Conservation (phyloP, 2,113 vertebrate species). For the Panurus biarmicus region DNA sequence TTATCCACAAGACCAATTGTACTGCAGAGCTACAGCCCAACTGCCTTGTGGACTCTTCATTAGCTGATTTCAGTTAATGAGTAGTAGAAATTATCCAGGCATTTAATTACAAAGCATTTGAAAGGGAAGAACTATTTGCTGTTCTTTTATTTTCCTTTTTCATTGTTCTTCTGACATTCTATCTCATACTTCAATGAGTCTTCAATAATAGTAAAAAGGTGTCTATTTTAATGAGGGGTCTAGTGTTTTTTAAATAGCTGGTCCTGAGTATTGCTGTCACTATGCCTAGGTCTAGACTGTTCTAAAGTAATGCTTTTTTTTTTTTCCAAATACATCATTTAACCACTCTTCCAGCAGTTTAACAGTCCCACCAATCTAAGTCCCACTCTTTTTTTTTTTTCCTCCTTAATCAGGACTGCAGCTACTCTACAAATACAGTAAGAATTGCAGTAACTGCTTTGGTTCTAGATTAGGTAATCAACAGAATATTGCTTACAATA, state of each 20-base stretch:
- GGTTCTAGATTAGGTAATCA: not conserved
- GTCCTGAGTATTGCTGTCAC: not conserved
- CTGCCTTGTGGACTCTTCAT: not conserved
- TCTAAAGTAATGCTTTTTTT: not conserved
- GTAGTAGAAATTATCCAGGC: not conserved
- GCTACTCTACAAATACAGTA: not conserved
- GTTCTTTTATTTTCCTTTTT: not conserved
- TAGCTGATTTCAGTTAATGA: not conserved
- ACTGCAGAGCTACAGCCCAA: too few relatives aligned
- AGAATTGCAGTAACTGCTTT: not conserved
- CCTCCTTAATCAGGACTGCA: not conserved
- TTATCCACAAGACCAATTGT: not conserved
- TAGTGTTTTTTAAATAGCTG: not conserved
- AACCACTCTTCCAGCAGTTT: not conserved
- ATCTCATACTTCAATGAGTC: constrained; percentile 16
- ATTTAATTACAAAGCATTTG: not conserved
- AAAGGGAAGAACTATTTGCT: not conserved
- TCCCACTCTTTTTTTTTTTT: not conserved
- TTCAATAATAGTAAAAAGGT: not conserved
- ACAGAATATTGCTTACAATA: not conserved
- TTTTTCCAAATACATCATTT: constrained; percentile 5
- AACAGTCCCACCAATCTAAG: not conserved
- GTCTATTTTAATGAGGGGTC: not conserved
- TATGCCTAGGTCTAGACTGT: not conserved
- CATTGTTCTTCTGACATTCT: not conserved